Evolutionary conservation across 2,888 invertebrate species (phyloP), one percentile per base, ranked within the genome.

Genomic region (Loripinus fragilis): DNA sequence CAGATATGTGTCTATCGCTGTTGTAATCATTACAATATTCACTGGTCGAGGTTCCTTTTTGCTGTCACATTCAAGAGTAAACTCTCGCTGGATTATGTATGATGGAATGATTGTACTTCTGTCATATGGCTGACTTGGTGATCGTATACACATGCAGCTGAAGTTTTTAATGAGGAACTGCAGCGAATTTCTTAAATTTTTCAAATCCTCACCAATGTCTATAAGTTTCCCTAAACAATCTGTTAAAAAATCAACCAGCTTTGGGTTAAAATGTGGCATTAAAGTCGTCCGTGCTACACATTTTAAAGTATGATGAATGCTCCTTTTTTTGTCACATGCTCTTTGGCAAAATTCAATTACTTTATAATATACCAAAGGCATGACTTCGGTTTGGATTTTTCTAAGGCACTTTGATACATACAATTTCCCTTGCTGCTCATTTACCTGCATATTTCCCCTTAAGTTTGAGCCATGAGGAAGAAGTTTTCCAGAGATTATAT

Each of bases 101-200:
- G 72, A 38, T 1, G 71, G 50, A 2, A 78, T 20, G 1, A 74
- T 30, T 38, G 67, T 79, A 7, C 87, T 85, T 23, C 81, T 77
- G 33, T 71, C 70, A 64, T 83, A 87, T 17, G 85, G 76, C 15
- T 80, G 77, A 42, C 75, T 80, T 12, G 81, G 67, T 12, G 81
- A 76, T 83, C 88, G 88, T 15, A 86, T 69, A 52, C 73, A 72
- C 23, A 88, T 30, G n/a, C 68, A 41, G 35, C 80, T 75, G 71
- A 86, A 88, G 28, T 85, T 74, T 15, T 83, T 73, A 5, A 80
- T 41, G 12, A 85, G 42, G 42, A 76, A 73, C 15, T 71, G 38
- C 2, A 85, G 17, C 7, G 50, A 67, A 20, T 64, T 38, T 17
- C 17, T 15, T 1, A 65, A 23, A 15, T n/a, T 25, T 25, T 20